Percentiles rank a stretch among this genome's conserved stretches.
phyloP scores from a whole-genome alignment of 2,113 vertebrate genomes.

The Cardinalis cardinalis region DNA sequence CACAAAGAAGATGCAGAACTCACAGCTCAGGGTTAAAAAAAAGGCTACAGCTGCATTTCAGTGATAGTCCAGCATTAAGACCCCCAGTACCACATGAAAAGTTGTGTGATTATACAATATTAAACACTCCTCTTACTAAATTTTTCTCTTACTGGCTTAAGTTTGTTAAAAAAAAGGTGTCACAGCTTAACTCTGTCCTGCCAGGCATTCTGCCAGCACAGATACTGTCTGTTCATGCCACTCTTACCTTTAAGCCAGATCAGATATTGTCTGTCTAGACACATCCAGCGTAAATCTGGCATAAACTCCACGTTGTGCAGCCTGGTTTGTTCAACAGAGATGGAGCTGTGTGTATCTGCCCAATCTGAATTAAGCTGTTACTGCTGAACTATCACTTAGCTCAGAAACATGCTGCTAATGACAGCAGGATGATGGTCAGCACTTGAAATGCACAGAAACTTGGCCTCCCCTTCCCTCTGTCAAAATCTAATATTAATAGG shows the following conservation, averaged over 20 bases:
- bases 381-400: conserved; percentile 7
- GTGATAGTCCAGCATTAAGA: background rate
- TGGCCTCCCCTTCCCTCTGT: conserved; percentile 16
- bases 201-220: conserved; percentile 14
- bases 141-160: background rate
- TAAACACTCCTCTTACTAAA: background rate
- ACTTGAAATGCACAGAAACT: conserved; percentile 15
- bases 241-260: conserved; percentile 53
- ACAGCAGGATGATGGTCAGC: conserved; percentile 33
- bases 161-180: conserved; percentile 1
- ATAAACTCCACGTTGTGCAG: background rate
- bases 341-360: background rate
- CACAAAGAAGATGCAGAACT: background rate
- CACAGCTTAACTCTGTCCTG: conserved; percentile 18
- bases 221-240: conserved; percentile 57
- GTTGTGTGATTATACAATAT: background rate
- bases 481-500: conserved; percentile 56
- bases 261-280: conserved; percentile 64
- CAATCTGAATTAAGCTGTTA: conserved; percentile 48
- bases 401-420: background rate
- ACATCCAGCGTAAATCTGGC: conserved; percentile 45
- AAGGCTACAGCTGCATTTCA: background rate
- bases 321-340: background rate
- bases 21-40: background rate
- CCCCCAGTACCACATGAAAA: background rate